A percentile compares a stretch with the other conserved stretches of the same genome.
Evolutionary conservation across 2,113 vertebrate species (phyloP).

Genomic region (Atherinomorus stipes): DNA sequence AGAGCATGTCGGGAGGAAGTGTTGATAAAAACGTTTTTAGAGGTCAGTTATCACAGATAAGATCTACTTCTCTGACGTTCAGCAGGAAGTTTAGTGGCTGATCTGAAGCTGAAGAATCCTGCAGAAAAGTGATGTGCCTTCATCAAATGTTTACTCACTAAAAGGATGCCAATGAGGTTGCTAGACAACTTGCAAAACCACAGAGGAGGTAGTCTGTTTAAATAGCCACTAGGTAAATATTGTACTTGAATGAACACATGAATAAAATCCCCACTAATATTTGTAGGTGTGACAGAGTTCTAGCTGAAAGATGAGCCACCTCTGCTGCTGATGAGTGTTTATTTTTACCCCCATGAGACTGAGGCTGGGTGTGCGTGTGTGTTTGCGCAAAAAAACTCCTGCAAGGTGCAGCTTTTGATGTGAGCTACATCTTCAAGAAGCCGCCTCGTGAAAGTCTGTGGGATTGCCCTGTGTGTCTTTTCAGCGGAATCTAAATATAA

Average conservation of each 20-base stretch:
- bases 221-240: constrained; percentile 69
- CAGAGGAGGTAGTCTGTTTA: constrained; percentile 69
- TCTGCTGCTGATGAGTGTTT: not conserved
- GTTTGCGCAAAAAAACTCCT: not conserved
- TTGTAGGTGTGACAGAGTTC: constrained; percentile 15
- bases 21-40: not conserved
- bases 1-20: not conserved
- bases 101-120: not conserved
- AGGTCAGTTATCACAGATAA: not conserved
- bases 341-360: not conserved
- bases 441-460: constrained; percentile 49
- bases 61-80: not conserved
- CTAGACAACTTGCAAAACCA: constrained; percentile 81
- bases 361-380: not conserved
- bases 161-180: constrained; percentile 70
- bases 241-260: constrained; percentile 45
- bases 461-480: constrained; percentile 66
- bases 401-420: constrained; percentile 19
- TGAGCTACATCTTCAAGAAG: constrained; percentile 12
- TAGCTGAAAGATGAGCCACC: not conserved
- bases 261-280: constrained; percentile 20
- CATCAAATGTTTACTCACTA: constrained; percentile 66
- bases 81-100: too few species aligned
- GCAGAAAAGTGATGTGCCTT: constrained; percentile 41
- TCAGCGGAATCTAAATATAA: constrained; percentile 67